Evolutionary conservation across 2,888 invertebrate species (phyloP).

Genomic region (Ophioninae sp.): DNA sequence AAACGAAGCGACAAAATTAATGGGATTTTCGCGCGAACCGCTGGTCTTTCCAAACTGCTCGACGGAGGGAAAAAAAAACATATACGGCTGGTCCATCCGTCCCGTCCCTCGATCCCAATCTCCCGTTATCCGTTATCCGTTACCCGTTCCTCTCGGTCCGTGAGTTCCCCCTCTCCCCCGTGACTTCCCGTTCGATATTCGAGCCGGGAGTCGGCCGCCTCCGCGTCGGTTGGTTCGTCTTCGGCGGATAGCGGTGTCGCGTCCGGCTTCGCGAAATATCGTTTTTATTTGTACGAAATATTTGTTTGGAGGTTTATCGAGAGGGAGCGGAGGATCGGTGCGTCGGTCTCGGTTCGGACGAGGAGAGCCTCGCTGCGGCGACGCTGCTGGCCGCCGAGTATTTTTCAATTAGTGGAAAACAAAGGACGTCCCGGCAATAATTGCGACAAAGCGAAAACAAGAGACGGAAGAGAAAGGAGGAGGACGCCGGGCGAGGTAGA

Average conservation of each 20-base stretch:
- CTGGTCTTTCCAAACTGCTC: conserved; percentile 39
- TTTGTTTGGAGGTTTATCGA: conserved; percentile 9
- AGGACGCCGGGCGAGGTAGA: conserved; percentile 33
- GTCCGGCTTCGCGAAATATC: conserved; percentile 10
- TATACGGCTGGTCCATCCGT: conserved; percentile 24
- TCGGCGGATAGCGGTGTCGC: conserved; percentile 59
- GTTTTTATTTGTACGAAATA: conserved; percentile 16
- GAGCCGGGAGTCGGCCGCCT: conserved; percentile 54
- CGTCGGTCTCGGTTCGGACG: conserved; percentile 31
- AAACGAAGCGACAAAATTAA: conserved; percentile 63
- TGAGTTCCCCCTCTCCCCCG: conserved; percentile 22
- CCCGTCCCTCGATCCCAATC: not conserved
- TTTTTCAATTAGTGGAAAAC: conserved; percentile 74
- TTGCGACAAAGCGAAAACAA: conserved; percentile 72
- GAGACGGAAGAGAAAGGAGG: conserved; percentile 23
- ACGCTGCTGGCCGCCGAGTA: conserved; percentile 67
- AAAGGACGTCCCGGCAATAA: conserved; percentile 73
- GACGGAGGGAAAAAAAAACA: conserved; percentile 22
- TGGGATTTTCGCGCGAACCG: conserved; percentile 58
- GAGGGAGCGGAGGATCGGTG: conserved; percentile 20
- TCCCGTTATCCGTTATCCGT: not conserved
- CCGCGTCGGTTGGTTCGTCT: conserved; percentile 54
- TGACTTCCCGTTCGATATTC: conserved; percentile 38
- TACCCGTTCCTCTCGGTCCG: not conserved
- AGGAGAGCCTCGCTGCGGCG: conserved; percentile 63